These are phyloP conservation scores for Bombyx mandarina DNA, from an alignment of 1,140 invertebrate species.

Conservation along the genomic window DNA sequence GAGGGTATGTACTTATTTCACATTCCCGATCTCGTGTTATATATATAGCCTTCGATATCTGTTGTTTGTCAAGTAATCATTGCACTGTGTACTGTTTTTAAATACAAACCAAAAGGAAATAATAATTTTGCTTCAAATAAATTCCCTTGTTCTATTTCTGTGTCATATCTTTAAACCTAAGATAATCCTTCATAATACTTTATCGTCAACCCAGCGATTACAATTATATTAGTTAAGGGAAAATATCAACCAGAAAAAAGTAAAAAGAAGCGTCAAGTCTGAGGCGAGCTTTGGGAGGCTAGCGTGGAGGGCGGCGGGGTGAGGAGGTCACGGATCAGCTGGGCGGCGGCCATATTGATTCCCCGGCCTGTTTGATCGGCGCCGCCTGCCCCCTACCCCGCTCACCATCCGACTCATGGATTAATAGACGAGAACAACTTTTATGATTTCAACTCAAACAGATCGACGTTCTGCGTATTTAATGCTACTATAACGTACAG, in stretches of 20 bases:
- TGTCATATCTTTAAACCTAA: no score
- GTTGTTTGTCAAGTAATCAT: no score
- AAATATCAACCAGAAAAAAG: constrained; percentile 8
- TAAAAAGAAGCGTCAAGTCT: constrained; percentile 42
- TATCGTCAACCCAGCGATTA: no score
- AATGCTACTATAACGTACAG: background rate
- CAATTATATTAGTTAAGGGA: no score
- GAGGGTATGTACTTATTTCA: no score
- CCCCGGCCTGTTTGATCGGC: constrained; percentile 66
- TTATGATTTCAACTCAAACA: constrained; percentile 68
- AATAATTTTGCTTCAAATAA: no score
- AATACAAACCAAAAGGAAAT: no score
- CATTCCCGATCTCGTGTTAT: no score
- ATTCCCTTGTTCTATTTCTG: no score
- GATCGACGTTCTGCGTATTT: constrained; percentile 19
- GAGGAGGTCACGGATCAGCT: constrained; percentile 67
- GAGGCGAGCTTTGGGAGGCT: constrained; percentile 23
- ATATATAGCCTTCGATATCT: no score
- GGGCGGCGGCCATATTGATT: constrained; percentile 68
- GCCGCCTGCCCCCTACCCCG: constrained; percentile 34
- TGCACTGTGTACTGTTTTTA: no score
- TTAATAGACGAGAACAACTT: constrained; percentile 67
- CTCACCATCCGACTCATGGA: constrained; percentile 31
- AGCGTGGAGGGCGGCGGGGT: constrained; percentile 28
- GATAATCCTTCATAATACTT: no score